A percentile compares a stretch with the other conserved stretches of the same genome.
phyloP scores from a whole-genome alignment of 2,113 vertebrate genomes.

The Sphaerodactylus townsendi region DNA sequence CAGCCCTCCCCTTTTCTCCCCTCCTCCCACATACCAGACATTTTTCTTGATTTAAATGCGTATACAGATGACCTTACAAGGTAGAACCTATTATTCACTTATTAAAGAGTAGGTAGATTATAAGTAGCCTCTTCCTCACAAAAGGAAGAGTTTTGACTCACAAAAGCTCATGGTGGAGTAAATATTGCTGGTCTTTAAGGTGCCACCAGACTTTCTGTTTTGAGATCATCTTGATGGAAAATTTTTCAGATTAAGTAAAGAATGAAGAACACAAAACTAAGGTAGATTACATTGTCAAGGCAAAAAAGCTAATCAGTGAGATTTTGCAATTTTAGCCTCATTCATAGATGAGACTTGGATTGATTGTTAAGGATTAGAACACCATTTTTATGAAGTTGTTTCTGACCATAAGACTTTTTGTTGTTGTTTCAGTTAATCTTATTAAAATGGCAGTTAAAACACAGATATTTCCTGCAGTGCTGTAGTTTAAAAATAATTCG shows the following conservation, averaged over 20 bases:
- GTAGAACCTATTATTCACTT: constrained; percentile 2
- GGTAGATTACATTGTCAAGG: too few species aligned
- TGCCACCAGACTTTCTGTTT: too few species aligned
- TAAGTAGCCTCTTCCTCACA: neutral
- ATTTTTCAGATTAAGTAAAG: too few species aligned
- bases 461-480: neutral
- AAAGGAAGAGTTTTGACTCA: too few species aligned
- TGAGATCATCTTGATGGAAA: too few species aligned
- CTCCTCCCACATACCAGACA: constrained; percentile 17
- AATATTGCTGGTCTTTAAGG: too few species aligned
- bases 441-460: neutral
- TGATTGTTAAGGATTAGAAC: neutral
- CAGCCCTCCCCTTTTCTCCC: neutral
- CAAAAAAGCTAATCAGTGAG: too few species aligned
- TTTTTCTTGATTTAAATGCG: constrained; percentile 30
- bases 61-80: constrained; percentile 12
- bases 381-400: neutral
- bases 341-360: neutral
- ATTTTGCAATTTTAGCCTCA: too few species aligned
- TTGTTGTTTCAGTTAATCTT: neutral
- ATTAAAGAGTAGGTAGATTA: constrained; percentile 6
- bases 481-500: too few species aligned
- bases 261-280: too few species aligned
- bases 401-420: neutral
- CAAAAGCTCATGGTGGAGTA: too few species aligned